Evolutionary conservation across 2,888 invertebrate genomes (phyloP).

Genomic region (Dynastes grantii): DNA sequence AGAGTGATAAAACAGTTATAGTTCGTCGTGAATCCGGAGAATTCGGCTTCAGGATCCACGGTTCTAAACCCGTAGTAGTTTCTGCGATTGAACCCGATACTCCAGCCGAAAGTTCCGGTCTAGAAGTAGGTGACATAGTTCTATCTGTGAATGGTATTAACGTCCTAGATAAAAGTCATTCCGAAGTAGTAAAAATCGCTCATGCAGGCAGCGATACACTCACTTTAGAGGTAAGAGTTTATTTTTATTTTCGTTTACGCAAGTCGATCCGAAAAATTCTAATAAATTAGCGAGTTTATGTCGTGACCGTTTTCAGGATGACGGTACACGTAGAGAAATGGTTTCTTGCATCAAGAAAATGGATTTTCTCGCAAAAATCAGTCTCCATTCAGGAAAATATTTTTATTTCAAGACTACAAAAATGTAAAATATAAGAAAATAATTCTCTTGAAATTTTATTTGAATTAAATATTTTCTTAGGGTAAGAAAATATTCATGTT

Average conservation of each 20-base stretch:
- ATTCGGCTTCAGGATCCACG: conserved; percentile 96
- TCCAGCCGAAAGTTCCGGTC: conserved; percentile 92
- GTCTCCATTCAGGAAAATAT: no score
- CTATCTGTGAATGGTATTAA: conserved; percentile 92
- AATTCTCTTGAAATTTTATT: no score
- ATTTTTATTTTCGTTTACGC: neutral
- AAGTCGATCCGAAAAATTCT: neutral
- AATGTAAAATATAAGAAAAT: no score
- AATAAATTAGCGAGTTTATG: no score
- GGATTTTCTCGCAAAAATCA: no score
- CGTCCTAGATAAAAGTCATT: conserved; percentile 93
- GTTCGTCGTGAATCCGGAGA: conserved; percentile 89
- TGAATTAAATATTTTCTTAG: no score
- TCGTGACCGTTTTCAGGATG: no score
- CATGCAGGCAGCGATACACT: conserved; percentile 90
- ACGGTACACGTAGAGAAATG: no score
- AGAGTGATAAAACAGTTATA: conserved; percentile 90
- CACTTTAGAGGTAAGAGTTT: conserved; percentile 80
- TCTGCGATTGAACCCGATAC: conserved; percentile 96
- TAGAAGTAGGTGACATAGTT: conserved; percentile 95
- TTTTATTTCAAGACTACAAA: no score
- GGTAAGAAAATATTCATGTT: no score
- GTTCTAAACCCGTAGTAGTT: conserved; percentile 96
- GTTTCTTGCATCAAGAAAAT: no score
- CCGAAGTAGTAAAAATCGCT: conserved; percentile 93